Base-by-base conservation (phyloP, 35 echinoderm and acorn worm species). In the Diadema setosum region DNA sequence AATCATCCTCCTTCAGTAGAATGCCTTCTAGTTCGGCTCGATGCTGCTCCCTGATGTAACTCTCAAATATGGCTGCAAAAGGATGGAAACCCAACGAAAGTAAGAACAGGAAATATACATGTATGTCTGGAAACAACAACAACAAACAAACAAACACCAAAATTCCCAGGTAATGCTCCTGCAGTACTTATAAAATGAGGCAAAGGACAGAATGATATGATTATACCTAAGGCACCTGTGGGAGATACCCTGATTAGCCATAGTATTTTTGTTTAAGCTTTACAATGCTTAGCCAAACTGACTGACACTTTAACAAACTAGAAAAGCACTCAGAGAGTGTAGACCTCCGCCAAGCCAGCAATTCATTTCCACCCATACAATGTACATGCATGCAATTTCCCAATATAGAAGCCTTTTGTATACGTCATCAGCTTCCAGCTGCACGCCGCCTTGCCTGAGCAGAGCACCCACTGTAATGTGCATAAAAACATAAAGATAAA, bases 11-110 rank as follows among this genome's bases (percentile, higher is more conserved):
- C 42, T 91, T 83, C 27, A 59, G 83, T 15, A 97, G 80, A 39
- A 97, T 90, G 6, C 82, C 40, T 27, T 90, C 84, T 16, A 97
- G 23, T 9, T 93, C 95, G 36, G 73, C 63, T 43, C 50, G 39
- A 70, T 97, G 95, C 24, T 97, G 91, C 50, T 93, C 84, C 26
- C 30, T 82, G 9, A 87, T 75, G 65, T 97, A 97, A 3, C 82
- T 42, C 55, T 97, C 87, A 83, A 97, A 90, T 49, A 97, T 86
- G 35, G 15, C 95, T 97, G 46, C n/a, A 4, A 87, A 73, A 87
- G 83, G 44, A 59, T 21, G 18, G 18, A 81, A 81, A 85, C 48
- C 9, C 9, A n/a, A 52, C 9, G 48, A 11, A n/a, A 52, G n/a
- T 11, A 76, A 24, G 26, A 14, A 3, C 14, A 65, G 36, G 24